Evolutionary conservation across 1,140 invertebrate genomes (phyloP).

Genomic region (Cyphomyrmex costatus): DNA sequence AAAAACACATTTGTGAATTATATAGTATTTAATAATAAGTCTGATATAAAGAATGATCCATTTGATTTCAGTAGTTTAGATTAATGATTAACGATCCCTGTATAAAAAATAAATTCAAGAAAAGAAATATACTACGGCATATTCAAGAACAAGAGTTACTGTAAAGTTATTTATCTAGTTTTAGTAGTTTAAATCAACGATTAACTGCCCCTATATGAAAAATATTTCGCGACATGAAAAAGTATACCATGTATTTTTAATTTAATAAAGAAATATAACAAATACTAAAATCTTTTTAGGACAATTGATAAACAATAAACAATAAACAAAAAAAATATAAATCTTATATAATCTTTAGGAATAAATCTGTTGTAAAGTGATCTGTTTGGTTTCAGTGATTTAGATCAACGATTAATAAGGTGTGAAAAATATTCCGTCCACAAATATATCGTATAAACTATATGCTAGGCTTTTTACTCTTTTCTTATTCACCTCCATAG

Average conservation of each 20-base stretch:
- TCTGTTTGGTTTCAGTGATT: background rate
- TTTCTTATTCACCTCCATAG: background rate
- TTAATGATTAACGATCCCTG: conserved; percentile 5
- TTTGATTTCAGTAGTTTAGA: background rate
- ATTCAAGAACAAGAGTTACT: background rate
- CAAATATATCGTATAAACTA: background rate
- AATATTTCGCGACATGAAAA: background rate
- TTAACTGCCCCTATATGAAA: background rate
- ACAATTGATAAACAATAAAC: too few relatives aligned
- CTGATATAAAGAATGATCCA: background rate
- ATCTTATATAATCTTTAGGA: background rate
- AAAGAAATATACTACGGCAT: background rate
- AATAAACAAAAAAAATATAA: too few relatives aligned
- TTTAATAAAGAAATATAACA: too few relatives aligned
- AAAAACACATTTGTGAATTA: background rate
- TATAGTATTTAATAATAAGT: background rate
- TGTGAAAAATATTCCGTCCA: background rate
- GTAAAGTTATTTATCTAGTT: background rate
- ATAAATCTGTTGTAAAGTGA: background rate
- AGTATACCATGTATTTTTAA: background rate
- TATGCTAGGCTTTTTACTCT: conserved; percentile 12
- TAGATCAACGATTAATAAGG: background rate
- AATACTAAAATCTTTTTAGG: too few relatives aligned
- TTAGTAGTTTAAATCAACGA: background rate
- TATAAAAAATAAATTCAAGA: background rate